Evolutionary conservation across 2,113 vertebrate genomes (phyloP).

Genomic region (Lepisosteus oculatus): DNA sequence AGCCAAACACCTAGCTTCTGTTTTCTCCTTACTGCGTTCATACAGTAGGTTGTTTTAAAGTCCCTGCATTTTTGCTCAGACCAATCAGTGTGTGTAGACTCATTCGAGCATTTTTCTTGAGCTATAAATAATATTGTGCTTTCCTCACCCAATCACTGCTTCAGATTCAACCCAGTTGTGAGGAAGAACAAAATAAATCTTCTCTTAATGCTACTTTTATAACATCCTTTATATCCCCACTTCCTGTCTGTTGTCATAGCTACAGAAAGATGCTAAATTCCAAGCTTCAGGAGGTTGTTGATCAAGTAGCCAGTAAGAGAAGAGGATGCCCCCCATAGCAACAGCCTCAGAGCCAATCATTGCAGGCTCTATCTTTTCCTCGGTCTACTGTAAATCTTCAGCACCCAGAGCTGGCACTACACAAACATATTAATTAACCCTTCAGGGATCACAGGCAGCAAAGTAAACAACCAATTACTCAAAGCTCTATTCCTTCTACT

Average conservation of each 20-base stretch:
- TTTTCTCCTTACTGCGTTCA: too few species aligned
- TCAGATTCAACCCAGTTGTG: too few species aligned
- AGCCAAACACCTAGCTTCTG: too few species aligned
- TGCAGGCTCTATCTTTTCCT: neutral
- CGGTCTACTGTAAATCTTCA: neutral
- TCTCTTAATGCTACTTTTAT: too few species aligned
- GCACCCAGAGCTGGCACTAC: neutral
- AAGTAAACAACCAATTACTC: neutral
- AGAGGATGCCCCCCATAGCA: neutral
- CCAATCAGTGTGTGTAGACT: too few species aligned
- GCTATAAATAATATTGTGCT: too few species aligned
- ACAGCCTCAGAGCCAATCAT: neutral
- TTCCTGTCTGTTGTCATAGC: slow-evolving; percentile 3
- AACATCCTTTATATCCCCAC: neutral
- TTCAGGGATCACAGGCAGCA: neutral
- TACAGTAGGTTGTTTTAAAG: too few species aligned
- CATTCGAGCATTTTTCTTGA: too few species aligned
- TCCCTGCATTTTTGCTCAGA: too few species aligned
- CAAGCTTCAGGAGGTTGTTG: neutral
- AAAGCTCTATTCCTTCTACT: neutral
- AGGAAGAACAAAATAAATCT: too few species aligned
- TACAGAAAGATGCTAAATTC: neutral
- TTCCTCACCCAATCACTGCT: too few species aligned
- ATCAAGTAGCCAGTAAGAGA: neutral
- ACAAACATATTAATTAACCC: neutral